Conservation (phyloP, 2,797 vertebrate genomes). For the Avahi laniger region DNA sequence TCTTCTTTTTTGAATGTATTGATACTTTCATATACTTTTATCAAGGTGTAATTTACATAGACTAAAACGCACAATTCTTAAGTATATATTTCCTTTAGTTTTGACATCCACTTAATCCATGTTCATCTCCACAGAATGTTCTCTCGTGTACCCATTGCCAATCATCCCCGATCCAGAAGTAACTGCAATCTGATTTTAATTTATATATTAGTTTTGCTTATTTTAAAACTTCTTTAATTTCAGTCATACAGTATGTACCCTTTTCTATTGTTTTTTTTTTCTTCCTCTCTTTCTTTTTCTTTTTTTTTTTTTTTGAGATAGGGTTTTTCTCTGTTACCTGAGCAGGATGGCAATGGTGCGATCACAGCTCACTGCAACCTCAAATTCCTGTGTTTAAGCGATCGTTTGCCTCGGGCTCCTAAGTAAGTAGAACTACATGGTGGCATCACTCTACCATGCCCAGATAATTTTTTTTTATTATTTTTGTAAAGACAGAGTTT, state of each 20-base stretch:
- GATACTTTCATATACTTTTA: neutral
- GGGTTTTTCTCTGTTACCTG: too few relatives aligned
- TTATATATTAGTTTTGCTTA: neutral
- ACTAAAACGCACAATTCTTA: neutral
- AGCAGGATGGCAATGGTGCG: too few relatives aligned
- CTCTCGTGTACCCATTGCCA: neutral
- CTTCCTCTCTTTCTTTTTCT: too few relatives aligned
- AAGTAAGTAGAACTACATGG: too few relatives aligned
- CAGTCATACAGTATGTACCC: neutral
- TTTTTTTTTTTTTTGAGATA: too few relatives aligned
- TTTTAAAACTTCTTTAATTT: neutral
- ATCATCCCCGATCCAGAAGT: neutral
- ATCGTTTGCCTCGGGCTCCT: too few relatives aligned
- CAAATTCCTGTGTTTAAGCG: too few relatives aligned
- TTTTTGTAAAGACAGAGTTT: too few relatives aligned
- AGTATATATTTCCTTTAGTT: neutral
- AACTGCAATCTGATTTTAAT: neutral
- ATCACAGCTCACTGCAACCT: too few relatives aligned
- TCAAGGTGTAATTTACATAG: neutral
- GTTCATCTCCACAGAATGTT: neutral
- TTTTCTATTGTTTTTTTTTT: too few relatives aligned
- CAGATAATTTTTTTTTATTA: too few relatives aligned
- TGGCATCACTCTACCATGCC: too few relatives aligned
- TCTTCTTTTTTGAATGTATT: neutral
- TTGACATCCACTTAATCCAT: neutral